A percentile compares a stretch with the other conserved stretches of the same genome.
Evolutionary conservation across 2,113 vertebrate species (phyloP).

Genomic region (Loxodonta africana): DNA sequence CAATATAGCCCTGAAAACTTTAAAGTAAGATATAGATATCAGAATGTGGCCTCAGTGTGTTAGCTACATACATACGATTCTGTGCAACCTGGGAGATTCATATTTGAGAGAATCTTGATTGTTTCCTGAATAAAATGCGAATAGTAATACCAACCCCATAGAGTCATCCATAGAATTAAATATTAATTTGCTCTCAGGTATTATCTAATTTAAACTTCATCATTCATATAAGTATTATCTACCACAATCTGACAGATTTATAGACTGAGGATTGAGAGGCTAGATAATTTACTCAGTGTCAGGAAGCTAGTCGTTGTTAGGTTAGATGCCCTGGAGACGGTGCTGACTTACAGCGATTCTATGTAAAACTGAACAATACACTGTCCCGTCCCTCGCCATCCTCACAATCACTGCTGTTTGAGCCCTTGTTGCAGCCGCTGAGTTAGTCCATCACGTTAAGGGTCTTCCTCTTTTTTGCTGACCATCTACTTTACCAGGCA

Average conservation of each 20-base stretch:
- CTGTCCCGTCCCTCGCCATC: too few species aligned
- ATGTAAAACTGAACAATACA: too few species aligned
- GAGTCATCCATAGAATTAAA: neutral
- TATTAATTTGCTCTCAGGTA: slow-evolving; percentile 19
- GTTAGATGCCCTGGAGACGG: too few species aligned
- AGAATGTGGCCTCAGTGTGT: neutral
- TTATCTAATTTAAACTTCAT: slow-evolving; percentile 14
- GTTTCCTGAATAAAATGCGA: neutral
- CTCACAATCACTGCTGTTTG: too few species aligned
- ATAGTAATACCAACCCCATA: neutral
- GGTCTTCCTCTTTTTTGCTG: too few species aligned
- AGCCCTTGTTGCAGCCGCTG: too few species aligned
- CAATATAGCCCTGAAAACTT: slow-evolving; percentile 15
- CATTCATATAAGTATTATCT: neutral
- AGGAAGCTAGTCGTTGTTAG: neutral
- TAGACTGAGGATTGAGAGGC: neutral
- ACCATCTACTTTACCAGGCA: too few species aligned
- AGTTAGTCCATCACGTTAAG: too few species aligned
- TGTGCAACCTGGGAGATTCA: neutral
- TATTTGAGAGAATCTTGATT: neutral
- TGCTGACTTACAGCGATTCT: too few species aligned
- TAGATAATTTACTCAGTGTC: neutral
- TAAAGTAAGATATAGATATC: neutral
- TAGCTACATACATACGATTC: neutral
- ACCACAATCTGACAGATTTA: neutral